Percentiles rank a stretch among this genome's conserved stretches.
These are phyloP conservation scores for Agonum fuliginosum DNA, from an alignment of 2,888 invertebrate species.

Conservation along the genomic window DNA sequence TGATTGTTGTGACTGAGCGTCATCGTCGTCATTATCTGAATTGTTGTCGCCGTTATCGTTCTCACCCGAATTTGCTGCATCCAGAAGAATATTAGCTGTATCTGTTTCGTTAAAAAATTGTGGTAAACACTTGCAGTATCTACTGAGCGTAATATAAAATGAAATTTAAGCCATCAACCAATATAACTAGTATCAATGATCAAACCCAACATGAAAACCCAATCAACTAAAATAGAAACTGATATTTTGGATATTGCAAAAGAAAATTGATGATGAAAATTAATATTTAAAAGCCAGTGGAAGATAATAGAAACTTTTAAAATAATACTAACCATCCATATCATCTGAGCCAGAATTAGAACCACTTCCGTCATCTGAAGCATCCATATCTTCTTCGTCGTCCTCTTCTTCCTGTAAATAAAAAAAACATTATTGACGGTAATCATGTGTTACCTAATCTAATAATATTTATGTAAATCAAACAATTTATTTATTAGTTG, in stretches of 20 bases:
- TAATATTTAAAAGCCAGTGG: background rate
- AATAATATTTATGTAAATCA: slow-evolving; percentile 67
- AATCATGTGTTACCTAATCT: no score
- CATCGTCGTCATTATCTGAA: slow-evolving; percentile 60
- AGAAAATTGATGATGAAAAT: background rate
- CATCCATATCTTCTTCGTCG: slow-evolving; percentile 77
- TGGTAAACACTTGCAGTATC: slow-evolving; percentile 37
- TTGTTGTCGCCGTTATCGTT: slow-evolving; percentile 63
- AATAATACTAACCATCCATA: slow-evolving; percentile 68
- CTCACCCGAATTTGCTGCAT: slow-evolving; percentile 61
- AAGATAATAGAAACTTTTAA: background rate
- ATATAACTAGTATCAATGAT: slow-evolving; percentile 9
- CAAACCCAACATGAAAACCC: slow-evolving; percentile 27
- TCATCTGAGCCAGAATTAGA: slow-evolving; percentile 75
- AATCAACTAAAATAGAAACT: slow-evolving; percentile 24
- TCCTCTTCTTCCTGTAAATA: slow-evolving; percentile 78
- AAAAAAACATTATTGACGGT: background rate
- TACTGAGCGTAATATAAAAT: slow-evolving; percentile 11
- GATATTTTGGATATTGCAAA: slow-evolving; percentile 23
- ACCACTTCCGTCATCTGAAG: slow-evolving; percentile 78
- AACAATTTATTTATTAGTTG: no score
- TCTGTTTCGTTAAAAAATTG: slow-evolving; percentile 54
- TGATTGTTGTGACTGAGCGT: slow-evolving; percentile 61
- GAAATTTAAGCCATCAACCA: slow-evolving; percentile 14
- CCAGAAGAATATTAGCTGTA: slow-evolving; percentile 59